These are phyloP conservation scores for Cynaeus angustus DNA, from an alignment of 2,888 invertebrate genomes.

Conservation along the genomic window DNA sequence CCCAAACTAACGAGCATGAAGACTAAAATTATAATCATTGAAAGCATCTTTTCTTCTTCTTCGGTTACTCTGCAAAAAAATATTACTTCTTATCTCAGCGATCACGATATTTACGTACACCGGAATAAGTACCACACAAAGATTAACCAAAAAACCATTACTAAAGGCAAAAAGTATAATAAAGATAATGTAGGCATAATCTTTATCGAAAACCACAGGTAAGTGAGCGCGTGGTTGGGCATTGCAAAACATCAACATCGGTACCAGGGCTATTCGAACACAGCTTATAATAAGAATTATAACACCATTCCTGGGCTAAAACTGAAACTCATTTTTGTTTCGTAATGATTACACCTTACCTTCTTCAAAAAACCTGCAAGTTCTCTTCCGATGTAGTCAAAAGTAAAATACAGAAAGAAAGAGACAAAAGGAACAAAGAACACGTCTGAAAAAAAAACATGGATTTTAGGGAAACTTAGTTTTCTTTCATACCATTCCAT, in stretches of 20 bases:
- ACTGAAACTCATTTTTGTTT: neutral
- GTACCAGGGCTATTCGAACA: constrained; percentile 23
- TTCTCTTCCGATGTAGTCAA: constrained; percentile 60
- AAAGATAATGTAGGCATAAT: constrained; percentile 38
- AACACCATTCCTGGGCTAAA: constrained; percentile 40
- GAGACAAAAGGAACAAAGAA: constrained; percentile 60
- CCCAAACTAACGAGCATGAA: constrained; percentile 40
- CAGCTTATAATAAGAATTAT: neutral
- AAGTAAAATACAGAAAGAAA: constrained; percentile 55
- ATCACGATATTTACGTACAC: constrained; percentile 74
- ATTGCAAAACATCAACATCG: constrained; percentile 44
- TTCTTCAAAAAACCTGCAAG: constrained; percentile 55
- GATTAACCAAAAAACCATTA: constrained; percentile 42
- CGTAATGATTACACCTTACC: constrained; percentile 47
- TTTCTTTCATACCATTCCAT: constrained; percentile 56
- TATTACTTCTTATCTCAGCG: neutral
- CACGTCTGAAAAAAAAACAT: constrained; percentile 55
- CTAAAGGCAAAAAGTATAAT: constrained; percentile 34
- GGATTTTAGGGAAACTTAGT: neutral
- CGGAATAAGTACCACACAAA: constrained; percentile 87
- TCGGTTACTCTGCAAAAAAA: constrained; percentile 34
- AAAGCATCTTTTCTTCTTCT: constrained; percentile 17
- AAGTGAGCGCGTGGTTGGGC: constrained; percentile 41
- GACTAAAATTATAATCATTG: constrained; percentile 33
- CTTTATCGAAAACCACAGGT: constrained; percentile 35